Base-by-base conservation (phyloP, 2,888 invertebrate genomes). In the Drosophila suboccidentalis region DNA sequence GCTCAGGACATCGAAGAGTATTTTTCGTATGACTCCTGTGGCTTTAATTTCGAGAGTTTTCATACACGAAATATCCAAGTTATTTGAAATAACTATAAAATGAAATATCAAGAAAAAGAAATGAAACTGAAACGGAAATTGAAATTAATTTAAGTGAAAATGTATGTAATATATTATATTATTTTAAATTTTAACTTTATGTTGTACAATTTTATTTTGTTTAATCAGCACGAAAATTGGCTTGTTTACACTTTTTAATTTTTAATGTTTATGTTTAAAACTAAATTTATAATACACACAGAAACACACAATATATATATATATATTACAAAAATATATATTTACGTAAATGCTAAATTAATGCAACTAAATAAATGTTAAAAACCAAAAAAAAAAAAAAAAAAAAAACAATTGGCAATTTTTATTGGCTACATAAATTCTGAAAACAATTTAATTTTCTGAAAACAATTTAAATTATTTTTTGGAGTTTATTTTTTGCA, bases 71-170 rank as follows among this genome's bases (percentile, higher is more conserved):
- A 73, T 61, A 74, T 74, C 71, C 80, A 86, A 88, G 89, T 90
- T 90, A 89, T 89, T 89, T 81, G 66, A 90, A 89, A 89, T 89
- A 89, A 89, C 90, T 90, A 83, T 90, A 89, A 89, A 89, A 73
- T 71, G 9, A 62, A 70, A 66, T 63, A 79, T 53, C 47, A 69
- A 43, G 17, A 54, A 53, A 13, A 41, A 11, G 36, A 44, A 59
- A 38, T 22, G 47, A 32, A 58, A 62, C 34, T 19, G 44, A 58
- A 62, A 62, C 34, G 15, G 44, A 58, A 62, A 59, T 47, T 57
- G 22, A 59, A 69, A 39, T 53, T 69, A 54, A 61, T 54, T 62
- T 77, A 80, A 68, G 80, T 49, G 44, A 50, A 78, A 46, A 64
- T 62, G 41, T 63, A 71, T 80, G 77, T 75, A 74, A 44, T 65